Percentiles rank a stretch among this genome's conserved stretches.
Evolutionary conservation across 1,140 invertebrate genomes (phyloP).

Genomic region (Triops cancriformis): DNA sequence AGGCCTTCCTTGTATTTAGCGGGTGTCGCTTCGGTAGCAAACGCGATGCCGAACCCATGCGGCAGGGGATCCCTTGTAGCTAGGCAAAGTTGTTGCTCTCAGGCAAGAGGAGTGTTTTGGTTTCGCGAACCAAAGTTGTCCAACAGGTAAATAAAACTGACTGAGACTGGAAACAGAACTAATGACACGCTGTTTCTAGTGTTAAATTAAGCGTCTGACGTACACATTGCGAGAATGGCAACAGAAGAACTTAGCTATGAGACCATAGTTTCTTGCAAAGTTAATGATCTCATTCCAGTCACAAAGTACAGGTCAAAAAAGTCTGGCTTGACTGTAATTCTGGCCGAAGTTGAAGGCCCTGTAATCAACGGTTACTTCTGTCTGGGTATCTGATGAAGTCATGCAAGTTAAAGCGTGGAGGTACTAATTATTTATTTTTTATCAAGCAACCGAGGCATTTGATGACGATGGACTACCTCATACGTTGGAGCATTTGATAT

Average conservation of each 20-base stretch:
- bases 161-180: neutral
- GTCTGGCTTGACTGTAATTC: conserved; percentile 67
- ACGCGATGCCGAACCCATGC: neutral
- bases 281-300: conserved; percentile 62
- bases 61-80: neutral
- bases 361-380: conserved; percentile 77
- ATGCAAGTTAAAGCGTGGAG: neutral
- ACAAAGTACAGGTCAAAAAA: conserved; percentile 68
- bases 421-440: conserved; percentile 27
- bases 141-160: neutral
- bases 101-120: neutral
- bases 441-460: conserved; percentile 74
- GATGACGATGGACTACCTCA: conserved; percentile 89
- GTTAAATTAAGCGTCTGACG: neutral
- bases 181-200: neutral
- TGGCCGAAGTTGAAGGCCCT: conserved; percentile 76
- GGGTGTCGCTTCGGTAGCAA: neutral
- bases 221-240: neutral
- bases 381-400: conserved; percentile 53
- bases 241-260: conserved; percentile 37
- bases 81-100: neutral
- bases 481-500: conserved; percentile 84
- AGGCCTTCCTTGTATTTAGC: neutral
- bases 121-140: neutral
- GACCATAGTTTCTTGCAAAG: conserved; percentile 52